phyloP scores from a whole-genome alignment of 2,113 vertebrate genomes.

The Archocentrus centrarchus region DNA sequence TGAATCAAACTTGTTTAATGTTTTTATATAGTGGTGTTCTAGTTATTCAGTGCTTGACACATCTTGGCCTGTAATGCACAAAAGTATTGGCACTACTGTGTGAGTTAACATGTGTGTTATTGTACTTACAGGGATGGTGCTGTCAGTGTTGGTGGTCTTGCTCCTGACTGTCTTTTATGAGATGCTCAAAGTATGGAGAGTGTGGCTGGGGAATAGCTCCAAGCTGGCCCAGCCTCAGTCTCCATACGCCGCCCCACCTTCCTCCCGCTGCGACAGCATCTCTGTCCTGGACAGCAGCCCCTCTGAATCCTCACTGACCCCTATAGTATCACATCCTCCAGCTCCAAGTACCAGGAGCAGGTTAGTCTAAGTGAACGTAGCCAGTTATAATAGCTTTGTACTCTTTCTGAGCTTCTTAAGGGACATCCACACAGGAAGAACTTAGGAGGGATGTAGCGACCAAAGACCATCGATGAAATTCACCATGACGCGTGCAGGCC shows the following conservation, averaged over 20 bases:
- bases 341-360: slow-evolving; percentile 26
- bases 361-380: slow-evolving; percentile 33
- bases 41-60: too few species aligned
- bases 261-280: slow-evolving; percentile 54
- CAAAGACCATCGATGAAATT: too few species aligned
- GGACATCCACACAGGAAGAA: too few species aligned
- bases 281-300: slow-evolving; percentile 48
- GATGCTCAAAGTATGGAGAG: slow-evolving; percentile 88
- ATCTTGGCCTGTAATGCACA: too few species aligned
- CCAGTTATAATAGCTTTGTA: neutral
- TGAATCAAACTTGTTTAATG: too few species aligned
- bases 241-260: neutral
- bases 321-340: neutral
- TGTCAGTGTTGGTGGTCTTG: slow-evolving; percentile 88
- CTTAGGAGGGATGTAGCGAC: too few species aligned
- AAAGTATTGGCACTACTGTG: neutral
- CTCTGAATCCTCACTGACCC: slow-evolving; percentile 70
- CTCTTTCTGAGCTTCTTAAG: too few species aligned
- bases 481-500: too few species aligned
- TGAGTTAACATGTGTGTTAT: neutral
- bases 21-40: too few species aligned
- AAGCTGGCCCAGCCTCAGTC: slow-evolving; percentile 19
- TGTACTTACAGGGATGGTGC: slow-evolving; percentile 84
- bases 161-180: slow-evolving; percentile 90
- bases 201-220: slow-evolving; percentile 70